Evolutionary conservation across 2,888 invertebrate species (phyloP).

Genomic region (Thymelicus sylvestris): DNA sequence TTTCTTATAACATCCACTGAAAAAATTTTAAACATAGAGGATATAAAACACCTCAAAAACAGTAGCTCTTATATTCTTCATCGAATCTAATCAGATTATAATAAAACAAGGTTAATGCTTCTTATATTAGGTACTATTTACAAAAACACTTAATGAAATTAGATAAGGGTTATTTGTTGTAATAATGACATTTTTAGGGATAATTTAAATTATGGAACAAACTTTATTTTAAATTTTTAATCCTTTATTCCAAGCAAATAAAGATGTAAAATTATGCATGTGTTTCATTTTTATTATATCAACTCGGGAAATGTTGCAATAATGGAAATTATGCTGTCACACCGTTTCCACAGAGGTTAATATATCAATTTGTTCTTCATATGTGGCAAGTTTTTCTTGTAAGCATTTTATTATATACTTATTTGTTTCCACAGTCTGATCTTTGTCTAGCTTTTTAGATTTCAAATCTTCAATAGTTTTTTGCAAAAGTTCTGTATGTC

Average conservation of each 20-base stretch:
- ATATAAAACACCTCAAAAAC: no score
- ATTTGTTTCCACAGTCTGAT: slow-evolving; percentile 65
- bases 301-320: no score
- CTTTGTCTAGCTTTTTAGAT: slow-evolving; percentile 59
- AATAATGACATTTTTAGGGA: no score
- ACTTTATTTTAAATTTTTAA: no score
- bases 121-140: no score
- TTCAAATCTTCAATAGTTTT: slow-evolving; percentile 61
- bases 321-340: slow-evolving; percentile 43
- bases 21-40: not conserved
- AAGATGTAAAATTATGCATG: not conserved
- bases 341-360: slow-evolving; percentile 73
- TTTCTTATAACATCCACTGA: not conserved
- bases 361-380: slow-evolving; percentile 78
- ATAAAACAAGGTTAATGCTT: no score
- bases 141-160: no score
- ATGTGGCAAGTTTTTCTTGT: slow-evolving; percentile 75
- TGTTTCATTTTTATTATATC: slow-evolving; percentile 6
- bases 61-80: no score
- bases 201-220: no score
- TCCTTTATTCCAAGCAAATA: no score
- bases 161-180: no score
- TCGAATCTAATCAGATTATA: no score
- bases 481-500: slow-evolving; percentile 64
- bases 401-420: slow-evolving; percentile 76